These are phyloP conservation scores for Leucophenga varia DNA, from an alignment of 1,140 invertebrate genomes.

Conservation along the genomic window DNA sequence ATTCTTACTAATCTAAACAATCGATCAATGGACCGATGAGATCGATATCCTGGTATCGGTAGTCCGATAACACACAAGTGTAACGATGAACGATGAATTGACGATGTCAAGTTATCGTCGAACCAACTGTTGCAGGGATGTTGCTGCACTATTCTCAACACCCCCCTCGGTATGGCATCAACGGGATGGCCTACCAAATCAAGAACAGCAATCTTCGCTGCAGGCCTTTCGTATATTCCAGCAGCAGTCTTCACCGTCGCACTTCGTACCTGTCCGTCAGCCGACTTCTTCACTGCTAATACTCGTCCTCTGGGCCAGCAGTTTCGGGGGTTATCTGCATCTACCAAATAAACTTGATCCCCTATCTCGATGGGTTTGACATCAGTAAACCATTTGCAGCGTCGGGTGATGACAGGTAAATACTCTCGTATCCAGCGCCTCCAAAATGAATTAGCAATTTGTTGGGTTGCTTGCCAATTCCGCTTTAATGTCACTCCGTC, in stretches of 20 bases:
- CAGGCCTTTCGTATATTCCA: conserved; percentile 6
- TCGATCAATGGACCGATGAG: too few relatives aligned
- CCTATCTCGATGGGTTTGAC: conserved; percentile 17
- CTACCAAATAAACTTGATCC: conserved; percentile 35
- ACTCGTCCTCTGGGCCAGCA: conserved; percentile 22
- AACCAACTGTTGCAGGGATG: too few relatives aligned
- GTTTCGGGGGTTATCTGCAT: conserved; percentile 21
- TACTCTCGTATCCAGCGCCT: conserved; percentile 34
- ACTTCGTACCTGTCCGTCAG: conserved; percentile 8
- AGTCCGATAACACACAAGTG: too few relatives aligned
- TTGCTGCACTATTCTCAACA: too few relatives aligned
- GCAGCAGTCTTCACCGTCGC: conserved; percentile 2
- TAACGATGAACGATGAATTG: too few relatives aligned
- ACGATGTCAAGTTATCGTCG: too few relatives aligned
- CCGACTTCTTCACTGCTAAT: not conserved
- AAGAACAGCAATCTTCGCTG: conserved; percentile 6
- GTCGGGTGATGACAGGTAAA: conserved; percentile 19
- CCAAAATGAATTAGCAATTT: conserved; percentile 26
- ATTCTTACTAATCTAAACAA: too few relatives aligned
- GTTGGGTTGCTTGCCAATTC: conserved; percentile 22
- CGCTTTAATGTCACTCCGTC: conserved; percentile 1
- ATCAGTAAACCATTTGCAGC: conserved; percentile 33
- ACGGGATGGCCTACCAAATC: too few relatives aligned
- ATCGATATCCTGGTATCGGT: too few relatives aligned
- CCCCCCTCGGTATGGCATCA: too few relatives aligned